Evolutionary conservation across 1,140 invertebrate species (phyloP), one percentile per base, ranked within the genome.

Genomic region (Plectus sambesii): DNA sequence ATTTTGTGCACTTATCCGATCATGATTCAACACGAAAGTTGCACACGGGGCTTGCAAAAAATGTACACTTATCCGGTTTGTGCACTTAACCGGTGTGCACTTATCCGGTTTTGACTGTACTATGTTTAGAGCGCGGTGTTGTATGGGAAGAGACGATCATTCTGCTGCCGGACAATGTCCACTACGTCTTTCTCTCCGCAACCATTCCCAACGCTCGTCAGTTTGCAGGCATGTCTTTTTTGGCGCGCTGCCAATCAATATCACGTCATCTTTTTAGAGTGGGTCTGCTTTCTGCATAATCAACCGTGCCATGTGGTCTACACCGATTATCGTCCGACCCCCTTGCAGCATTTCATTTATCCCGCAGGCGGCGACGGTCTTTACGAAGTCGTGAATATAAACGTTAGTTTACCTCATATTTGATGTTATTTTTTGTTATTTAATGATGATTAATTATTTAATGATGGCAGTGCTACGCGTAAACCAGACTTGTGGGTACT

Each of bases 61-160:
- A n/a, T n/a, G n/a, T n/a, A n/a, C n/a, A n/a, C n/a, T n/a, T n/a
- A n/a, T n/a, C n/a, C n/a, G n/a, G n/a, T n/a, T n/a, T n/a, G n/a
- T n/a, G n/a, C n/a, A n/a, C n/a, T n/a, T n/a, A n/a, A n/a, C n/a
- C n/a, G n/a, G n/a, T n/a, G n/a, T n/a, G n/a, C n/a, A n/a, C n/a
- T n/a, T n/a, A n/a, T n/a, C n/a, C n/a, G n/a, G n/a, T n/a, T n/a
- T n/a, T n/a, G n/a, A n/a, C n/a, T n/a, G n/a, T n/a, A n/a, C 12
- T 15, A 30, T 20, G 22, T 57, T 44, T 44, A 74, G 90, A 97
- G 71, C 77, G 94, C 72, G 94, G 94, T 38, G 92, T 98, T 19
- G 93, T 94, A 2, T 99, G 94, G 94, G 92, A 96, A 77, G 94
- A 99, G 76, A 96, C 93, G 0, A 78, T 99, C 15, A 99, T 99